Base-by-base conservation (phyloP, 2,797 vertebrate species). In the Nothura maculosa region DNA sequence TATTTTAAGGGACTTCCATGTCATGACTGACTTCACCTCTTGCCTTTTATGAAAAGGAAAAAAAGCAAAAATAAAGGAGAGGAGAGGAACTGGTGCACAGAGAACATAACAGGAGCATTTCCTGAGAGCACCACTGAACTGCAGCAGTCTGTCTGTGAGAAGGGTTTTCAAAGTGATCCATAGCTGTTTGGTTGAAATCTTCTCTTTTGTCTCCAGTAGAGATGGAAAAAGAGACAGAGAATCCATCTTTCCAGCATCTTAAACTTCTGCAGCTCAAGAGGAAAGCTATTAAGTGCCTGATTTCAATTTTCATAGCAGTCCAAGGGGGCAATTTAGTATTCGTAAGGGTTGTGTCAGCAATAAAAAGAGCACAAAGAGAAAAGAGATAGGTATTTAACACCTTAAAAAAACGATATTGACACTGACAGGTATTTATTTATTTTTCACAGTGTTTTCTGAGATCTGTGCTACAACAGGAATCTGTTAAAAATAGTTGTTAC, bases 141-240 rank as follows among this genome's bases (percentile, higher is more conserved):
- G 16, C 50, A 67, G 27, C 70, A 57, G 6, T 48, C 68, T 57
- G 0, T 14, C 64, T 76, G 72, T 18, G 60, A 88, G 34, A 61
- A 78, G 8, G 47, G 55, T 79, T 52, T 85, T 92, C 79, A 93
- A 90, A 95, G 68, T 64, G 42, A 81, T 55, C 38, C 38, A 90
- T 43, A 72, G 38, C 72, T 90, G 3, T 8, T 30, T 74, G 60
- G 24, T 45, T 86, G 58, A 61, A 96, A 88, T 75, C n/a, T 88
- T 87, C 36, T 55, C 73, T 61, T 8, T 7, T 38, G 50, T 84
- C 32, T 94, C 58, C 77, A 93, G 21, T 81, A 80, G 74, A 83
- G 72, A 61, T 57, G 17, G 85, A 79, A 64, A 92, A 93, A 20
- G 12, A 78, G 38, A 55, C 18, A 87, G 73, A 76, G 73, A 87